Base-by-base conservation (phyloP, 1,140 invertebrate species). In the Drosophila lini region DNA sequence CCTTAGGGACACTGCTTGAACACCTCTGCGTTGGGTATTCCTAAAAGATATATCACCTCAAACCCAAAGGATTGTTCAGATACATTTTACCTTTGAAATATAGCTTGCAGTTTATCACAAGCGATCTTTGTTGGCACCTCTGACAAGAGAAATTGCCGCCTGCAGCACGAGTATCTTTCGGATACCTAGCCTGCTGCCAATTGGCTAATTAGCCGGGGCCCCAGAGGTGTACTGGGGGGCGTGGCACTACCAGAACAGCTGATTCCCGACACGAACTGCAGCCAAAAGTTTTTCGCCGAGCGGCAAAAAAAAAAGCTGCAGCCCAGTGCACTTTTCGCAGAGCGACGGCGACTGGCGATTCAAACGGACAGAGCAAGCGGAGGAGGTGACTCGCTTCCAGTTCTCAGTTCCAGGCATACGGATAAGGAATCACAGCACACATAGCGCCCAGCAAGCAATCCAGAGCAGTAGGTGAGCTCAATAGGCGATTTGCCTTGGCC, bases 271-370 rank as follows among this genome's bases (percentile, higher is more conserved):
- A 69, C 62, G 77, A 76, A 76, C 36, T 80, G 61, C 64, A 61
- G 57, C 16, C 34, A 64, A 73, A 53, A 81, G 62, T 48, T 50
- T 41, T 50, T 16, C 36, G 63, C 50, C 63, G 64, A 69, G 34
- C 48, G 50, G 16, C 25, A 28, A 48, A 52, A 70, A 52, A 70
- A 78, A 84, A 85, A 84, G 81, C 78, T 85, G 81, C 78, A 84
- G 57, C 41, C 50, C 53, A 70, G 58, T 85, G 78, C 81, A 85
- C 48, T 67, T 67, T 75, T 44, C 62, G 53, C 75, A 86, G 82
- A 86, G 75, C 75, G 75, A 86, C 82, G 82, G 41, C 75, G 79
- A 86, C 82, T 79, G 78, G 65, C 79, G 63, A 80, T 41, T 52
- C 44, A 61, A 61, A 61, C 70, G 57, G 68, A 62, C 69, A 47